A percentile compares a stretch with the other conserved stretches of the same genome.
Evolutionary conservation across 2,113 vertebrate species (phyloP).

Genomic region (Plotosus lineatus): DNA sequence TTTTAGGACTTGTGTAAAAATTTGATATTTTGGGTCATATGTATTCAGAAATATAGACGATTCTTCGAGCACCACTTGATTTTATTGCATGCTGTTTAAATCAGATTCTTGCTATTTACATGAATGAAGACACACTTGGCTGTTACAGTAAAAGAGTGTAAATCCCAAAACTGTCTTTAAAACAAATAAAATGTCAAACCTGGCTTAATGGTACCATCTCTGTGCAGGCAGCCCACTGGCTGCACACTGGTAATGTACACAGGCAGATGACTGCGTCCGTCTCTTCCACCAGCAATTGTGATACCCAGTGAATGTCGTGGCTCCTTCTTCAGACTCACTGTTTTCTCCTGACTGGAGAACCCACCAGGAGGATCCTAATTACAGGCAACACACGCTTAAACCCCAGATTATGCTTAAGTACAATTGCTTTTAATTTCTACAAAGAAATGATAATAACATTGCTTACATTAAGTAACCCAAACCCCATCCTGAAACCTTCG

Average conservation of each 20-base stretch:
- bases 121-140: neutral
- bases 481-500: neutral
- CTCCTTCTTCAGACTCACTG: slow-evolving; percentile 85
- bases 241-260: slow-evolving; percentile 91
- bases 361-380: slow-evolving; percentile 81
- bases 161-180: neutral
- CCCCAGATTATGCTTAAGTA: neutral
- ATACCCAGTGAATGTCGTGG: slow-evolving; percentile 87
- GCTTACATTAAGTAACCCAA: neutral
- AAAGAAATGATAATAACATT: neutral
- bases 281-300: slow-evolving; percentile 88
- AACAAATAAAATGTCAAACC: slow-evolving; percentile 63
- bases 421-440: neutral
- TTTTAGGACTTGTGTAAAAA: too few relatives aligned
- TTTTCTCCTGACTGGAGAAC: slow-evolving; percentile 84
- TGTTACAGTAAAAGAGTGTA: neutral
- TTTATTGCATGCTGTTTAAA: neutral
- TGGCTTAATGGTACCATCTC: slow-evolving; percentile 85
- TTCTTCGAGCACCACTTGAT: too few relatives aligned
- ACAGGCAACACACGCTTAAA: slow-evolving; percentile 26
- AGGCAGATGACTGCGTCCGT: slow-evolving; percentile 83
- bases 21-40: too few relatives aligned
- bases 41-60: too few relatives aligned
- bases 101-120: neutral
- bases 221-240: slow-evolving; percentile 86